Evolutionary conservation across 2,888 invertebrate species (phyloP).

Genomic region (Leucophora obtusa): DNA sequence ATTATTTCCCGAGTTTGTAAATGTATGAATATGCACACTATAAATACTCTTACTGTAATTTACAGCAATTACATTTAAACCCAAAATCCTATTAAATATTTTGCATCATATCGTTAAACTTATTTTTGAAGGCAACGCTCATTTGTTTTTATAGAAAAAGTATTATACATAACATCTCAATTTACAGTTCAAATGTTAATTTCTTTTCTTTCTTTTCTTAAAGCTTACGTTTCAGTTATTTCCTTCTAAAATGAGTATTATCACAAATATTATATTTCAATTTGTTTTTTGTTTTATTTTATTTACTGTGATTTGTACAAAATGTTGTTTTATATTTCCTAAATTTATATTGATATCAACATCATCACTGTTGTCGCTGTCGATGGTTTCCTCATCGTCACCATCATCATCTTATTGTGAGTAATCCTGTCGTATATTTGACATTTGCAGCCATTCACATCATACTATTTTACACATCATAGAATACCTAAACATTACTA

Average conservation of each 20-base stretch:
- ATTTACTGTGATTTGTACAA: conserved; percentile 30
- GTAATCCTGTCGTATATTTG: conserved; percentile 47
- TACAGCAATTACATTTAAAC: not conserved
- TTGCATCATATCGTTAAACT: not conserved
- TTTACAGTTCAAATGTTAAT: conserved; percentile 62
- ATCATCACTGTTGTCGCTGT: conserved; percentile 10
- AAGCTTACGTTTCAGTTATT: not conserved
- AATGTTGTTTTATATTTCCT: conserved; percentile 14
- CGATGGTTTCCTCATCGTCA: conserved; percentile 10
- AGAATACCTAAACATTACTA: conserved; percentile 42
- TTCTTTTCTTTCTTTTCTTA: conserved; percentile 28
- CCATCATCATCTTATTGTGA: conserved; percentile 29
- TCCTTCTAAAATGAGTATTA: conserved; percentile 20
- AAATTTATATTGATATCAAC: conserved; percentile 25
- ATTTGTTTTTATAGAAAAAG: not conserved
- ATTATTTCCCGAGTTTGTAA: conserved; percentile 44
- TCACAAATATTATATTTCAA: conserved; percentile 52
- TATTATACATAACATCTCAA: conserved; percentile 38
- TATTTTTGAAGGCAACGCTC: not conserved
- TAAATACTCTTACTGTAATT: not conserved
- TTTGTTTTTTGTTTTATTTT: conserved; percentile 20
- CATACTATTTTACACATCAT: conserved; percentile 28
- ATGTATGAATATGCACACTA: not conserved
- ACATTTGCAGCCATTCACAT: conserved; percentile 52
- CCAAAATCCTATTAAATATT: not conserved